Evolutionary conservation across 2,797 vertebrate species (phyloP), one percentile per base, ranked within the genome.

Genomic region (Fringilla coelebs): DNA sequence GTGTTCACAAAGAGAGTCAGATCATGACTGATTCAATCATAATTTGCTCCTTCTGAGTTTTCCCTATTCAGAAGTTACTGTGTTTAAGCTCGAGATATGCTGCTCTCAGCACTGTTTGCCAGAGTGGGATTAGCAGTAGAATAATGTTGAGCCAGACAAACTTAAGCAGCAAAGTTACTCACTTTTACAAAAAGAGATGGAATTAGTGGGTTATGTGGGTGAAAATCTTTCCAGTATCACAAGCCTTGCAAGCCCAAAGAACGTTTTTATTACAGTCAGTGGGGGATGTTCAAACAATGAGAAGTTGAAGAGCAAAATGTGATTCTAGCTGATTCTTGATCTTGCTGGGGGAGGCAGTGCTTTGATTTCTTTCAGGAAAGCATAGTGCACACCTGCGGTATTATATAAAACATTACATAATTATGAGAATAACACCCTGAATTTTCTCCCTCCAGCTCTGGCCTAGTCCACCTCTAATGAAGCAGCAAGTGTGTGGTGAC

Each of bases 321-420:
- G 79, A 70, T 90, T 91, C 76, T 88, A 57, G 54, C 68, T 85
- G 89, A 41, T 89, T 84, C 73, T 94, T 93, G 73, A 88, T 95
- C 91, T 93, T 94, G n/a, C 89, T 85, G 73, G 71, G 76, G 80
- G 86, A 94, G 58, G 68, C 45, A 85, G 34, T 78, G 78, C 82
- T 96, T 95, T 96, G 80, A 81, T 93, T 96, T 85, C 67, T 90
- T 78, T 86, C 40, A 84, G 54, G 80, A 89, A 60, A 93, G 65
- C 46, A 62, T 36, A 21, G 71, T 76, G 85, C 89, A 91, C 80
- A 93, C 83, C 88, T 94, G 70, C 88, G 77, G 60, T 85, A 88
- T 78, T 93, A 86, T 36, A 87, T 82, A 94, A 93, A 96, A 85
- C 71, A 74, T 81, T 88, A 71, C 63, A 34, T 87, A 92, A 86